A percentile compares a stretch with the other conserved stretches of the same genome.
These are phyloP conservation scores for Caenorhabditis japonica DNA, from an alignment of 2,888 invertebrate species.

Conservation along the genomic window DNA sequence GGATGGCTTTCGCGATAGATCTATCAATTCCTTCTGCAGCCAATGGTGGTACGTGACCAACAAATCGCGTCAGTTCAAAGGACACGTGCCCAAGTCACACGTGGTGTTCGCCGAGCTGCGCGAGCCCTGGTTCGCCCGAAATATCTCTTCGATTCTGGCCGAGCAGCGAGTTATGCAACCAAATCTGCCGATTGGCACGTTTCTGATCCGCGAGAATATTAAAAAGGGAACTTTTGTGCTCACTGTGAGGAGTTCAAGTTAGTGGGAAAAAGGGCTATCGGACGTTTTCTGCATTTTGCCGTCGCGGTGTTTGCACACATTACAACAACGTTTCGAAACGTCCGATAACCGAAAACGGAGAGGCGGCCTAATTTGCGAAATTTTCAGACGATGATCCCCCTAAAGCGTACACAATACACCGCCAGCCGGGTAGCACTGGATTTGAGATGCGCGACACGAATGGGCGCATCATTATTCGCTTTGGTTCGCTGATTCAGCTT, in stretches of 20 bases:
- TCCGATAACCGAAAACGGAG: too few relatives aligned
- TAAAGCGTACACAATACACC: constrained; percentile 31
- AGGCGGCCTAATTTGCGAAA: too few relatives aligned
- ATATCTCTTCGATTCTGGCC: constrained; percentile 40
- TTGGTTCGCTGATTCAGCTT: constrained; percentile 26
- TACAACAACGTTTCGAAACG: too few relatives aligned
- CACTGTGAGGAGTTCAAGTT: constrained; percentile 29
- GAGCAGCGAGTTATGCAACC: constrained; percentile 51
- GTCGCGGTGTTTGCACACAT: not conserved
- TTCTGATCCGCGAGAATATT: constrained; percentile 45
- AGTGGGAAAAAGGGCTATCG: not conserved
- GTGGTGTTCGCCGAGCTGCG: constrained; percentile 35
- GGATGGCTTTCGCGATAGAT: not conserved
- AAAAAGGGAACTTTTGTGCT: constrained; percentile 35
- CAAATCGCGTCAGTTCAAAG: constrained; percentile 19
- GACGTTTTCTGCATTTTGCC: too few relatives aligned
- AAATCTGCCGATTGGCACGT: constrained; percentile 46
- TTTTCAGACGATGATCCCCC: constrained; percentile 27
- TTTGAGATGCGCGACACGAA: constrained; percentile 37
- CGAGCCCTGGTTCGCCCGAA: constrained; percentile 51
- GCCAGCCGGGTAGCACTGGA: constrained; percentile 13
- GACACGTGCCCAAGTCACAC: constrained; percentile 41
- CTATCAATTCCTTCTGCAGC: constrained; percentile 5
- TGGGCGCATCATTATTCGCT: constrained; percentile 25
- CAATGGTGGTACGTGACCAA: constrained; percentile 52